A percentile compares a stretch with the other conserved stretches of the same genome.
Conservation (phyloP, 2,797 vertebrate genomes). For the Typhlichthys eigenmanni region DNA sequence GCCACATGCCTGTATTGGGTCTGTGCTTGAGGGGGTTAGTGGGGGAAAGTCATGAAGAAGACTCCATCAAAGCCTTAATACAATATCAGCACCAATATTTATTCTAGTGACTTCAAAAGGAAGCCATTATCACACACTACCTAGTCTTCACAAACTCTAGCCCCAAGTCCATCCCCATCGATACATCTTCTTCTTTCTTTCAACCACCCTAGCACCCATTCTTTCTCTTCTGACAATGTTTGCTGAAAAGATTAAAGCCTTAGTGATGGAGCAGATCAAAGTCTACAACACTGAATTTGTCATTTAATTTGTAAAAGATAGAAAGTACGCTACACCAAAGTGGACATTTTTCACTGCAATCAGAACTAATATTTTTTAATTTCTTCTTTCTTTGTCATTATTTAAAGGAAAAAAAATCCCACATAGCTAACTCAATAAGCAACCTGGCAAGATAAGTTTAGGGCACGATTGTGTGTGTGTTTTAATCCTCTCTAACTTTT, state of each 20-base stretch:
- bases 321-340: too few relatives aligned
- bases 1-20: conserved; percentile 48
- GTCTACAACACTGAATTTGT: not conserved
- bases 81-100: conserved; percentile 71
- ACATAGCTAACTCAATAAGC: conserved; percentile 34
- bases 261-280: not conserved
- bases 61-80: conserved; percentile 54
- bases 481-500: conserved; percentile 35
- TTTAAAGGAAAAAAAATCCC: conserved; percentile 13
- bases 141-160: conserved; percentile 20
- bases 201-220: not conserved
- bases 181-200: conserved; percentile 23
- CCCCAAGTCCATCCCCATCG: conserved; percentile 41
- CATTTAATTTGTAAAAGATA: not conserved
- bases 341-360: conserved; percentile 8
- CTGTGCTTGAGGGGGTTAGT: conserved; percentile 38
- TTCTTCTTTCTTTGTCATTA: not conserved
- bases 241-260: not conserved
- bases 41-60: conserved; percentile 55
- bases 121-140: conserved; percentile 35
- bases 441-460: conserved; percentile 65
- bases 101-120: conserved; percentile 60
- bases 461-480: conserved; percentile 11
- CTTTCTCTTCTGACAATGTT: conserved; percentile 4
- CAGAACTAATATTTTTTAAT: conserved; percentile 5